Evolutionary conservation across 1,140 invertebrate species (phyloP).

Genomic region (Bombyx mori): DNA sequence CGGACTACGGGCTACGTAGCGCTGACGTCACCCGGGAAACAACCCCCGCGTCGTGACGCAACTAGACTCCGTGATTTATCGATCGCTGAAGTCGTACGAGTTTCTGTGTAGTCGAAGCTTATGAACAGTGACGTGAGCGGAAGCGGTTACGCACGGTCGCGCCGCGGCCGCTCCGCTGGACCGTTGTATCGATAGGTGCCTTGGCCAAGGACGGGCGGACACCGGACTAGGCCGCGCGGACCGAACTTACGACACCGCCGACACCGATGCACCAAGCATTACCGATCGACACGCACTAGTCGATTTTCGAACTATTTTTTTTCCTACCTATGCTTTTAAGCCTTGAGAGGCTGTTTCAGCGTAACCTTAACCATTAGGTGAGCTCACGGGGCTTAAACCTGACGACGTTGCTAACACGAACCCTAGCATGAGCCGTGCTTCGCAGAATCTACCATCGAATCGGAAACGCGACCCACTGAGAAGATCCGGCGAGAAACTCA

Average conservation of each 20-base stretch:
- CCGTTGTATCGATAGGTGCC: constrained; percentile 25
- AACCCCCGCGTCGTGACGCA: constrained; percentile 16
- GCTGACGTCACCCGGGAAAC: constrained; percentile 4
- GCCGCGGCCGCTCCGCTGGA: constrained; percentile 21
- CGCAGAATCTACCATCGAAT: too few relatives aligned
- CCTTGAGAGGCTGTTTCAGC: too few relatives aligned
- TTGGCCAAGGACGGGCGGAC: constrained; percentile 46
- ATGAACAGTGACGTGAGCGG: constrained; percentile 28
- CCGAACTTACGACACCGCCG: constrained; percentile 26
- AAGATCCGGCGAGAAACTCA: too few relatives aligned
- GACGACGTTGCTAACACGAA: too few relatives aligned
- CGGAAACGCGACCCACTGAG: too few relatives aligned
- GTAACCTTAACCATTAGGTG: too few relatives aligned
- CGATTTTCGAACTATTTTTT: too few relatives aligned
- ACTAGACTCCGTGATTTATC: constrained; percentile 14
- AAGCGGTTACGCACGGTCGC: constrained; percentile 45
- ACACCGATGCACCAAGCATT: neutral
- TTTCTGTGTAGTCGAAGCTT: constrained; percentile 11
- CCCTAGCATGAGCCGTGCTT: too few relatives aligned
- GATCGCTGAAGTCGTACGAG: constrained; percentile 13
- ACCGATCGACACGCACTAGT: too few relatives aligned
- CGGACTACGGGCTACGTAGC: neutral
- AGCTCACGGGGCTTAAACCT: too few relatives aligned
- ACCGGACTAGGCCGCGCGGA: constrained; percentile 25
- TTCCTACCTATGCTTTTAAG: too few relatives aligned